These are phyloP conservation scores for Atherinomorus stipes DNA, from an alignment of 2,113 vertebrate genomes.

Conservation along the genomic window DNA sequence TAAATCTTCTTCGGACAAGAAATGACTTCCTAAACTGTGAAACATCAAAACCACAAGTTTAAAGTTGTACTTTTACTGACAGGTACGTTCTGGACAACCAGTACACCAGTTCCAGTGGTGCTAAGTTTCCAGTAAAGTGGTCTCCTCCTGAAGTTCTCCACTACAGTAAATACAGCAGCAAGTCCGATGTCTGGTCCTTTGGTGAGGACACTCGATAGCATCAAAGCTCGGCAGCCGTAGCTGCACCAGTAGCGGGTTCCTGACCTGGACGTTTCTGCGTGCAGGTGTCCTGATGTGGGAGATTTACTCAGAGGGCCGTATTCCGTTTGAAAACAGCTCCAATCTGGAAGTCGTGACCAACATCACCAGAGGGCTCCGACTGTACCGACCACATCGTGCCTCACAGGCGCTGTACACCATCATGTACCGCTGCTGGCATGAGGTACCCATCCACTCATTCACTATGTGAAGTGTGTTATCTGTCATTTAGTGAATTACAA, in stretches of 20 bases:
- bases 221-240: too few species aligned
- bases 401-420: constrained; percentile 81
- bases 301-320: constrained; percentile 89
- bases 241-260: not conserved
- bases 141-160: constrained; percentile 92
- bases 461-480: too few species aligned
- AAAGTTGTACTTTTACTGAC: not conserved
- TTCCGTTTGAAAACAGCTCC: constrained; percentile 86
- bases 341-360: constrained; percentile 87
- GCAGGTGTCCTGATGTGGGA: constrained; percentile 93
- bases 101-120: constrained; percentile 89
- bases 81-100: constrained; percentile 91
- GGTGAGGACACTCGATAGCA: constrained; percentile 76
- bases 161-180: constrained; percentile 91
- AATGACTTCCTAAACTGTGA: too few species aligned
- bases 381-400: constrained; percentile 87
- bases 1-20: too few species aligned
- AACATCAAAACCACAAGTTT: too few species aligned
- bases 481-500: too few species aligned
- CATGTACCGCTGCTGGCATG: constrained; percentile 94
- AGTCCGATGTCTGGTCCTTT: constrained; percentile 93
- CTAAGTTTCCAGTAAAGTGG: constrained; percentile 93
- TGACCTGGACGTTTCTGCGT: constrained; percentile 33
- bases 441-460: constrained; percentile 72
- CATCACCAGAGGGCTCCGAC: constrained; percentile 86